A percentile compares a stretch with the other conserved stretches of the same genome.
These are phyloP conservation scores for Acleris laterana DNA, from an alignment of 2,888 invertebrate genomes.

Conservation along the genomic window DNA sequence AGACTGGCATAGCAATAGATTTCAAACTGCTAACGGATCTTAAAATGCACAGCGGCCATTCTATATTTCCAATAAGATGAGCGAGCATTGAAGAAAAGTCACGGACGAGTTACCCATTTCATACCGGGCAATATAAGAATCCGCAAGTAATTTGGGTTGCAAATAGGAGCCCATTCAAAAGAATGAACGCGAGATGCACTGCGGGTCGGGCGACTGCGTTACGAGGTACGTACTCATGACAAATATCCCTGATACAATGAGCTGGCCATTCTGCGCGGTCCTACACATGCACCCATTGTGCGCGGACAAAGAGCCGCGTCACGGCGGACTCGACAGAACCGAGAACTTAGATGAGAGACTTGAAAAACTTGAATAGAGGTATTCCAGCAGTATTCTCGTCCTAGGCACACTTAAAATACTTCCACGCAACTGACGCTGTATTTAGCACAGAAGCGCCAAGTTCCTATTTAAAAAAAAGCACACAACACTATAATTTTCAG, in stretches of 20 bases:
- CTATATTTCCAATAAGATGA: constrained; percentile 10
- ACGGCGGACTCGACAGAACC: constrained; percentile 66
- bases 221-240: constrained; percentile 53
- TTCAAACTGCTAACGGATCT: background rate
- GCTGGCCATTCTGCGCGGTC: constrained; percentile 66
- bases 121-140: constrained; percentile 39
- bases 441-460: constrained; percentile 13
- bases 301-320: constrained; percentile 70
- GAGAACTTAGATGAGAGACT: constrained; percentile 72
- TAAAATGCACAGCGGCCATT: constrained; percentile 6
- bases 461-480: too few relatives aligned
- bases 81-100: constrained; percentile 19
- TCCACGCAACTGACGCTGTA: constrained; percentile 10
- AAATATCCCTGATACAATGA: constrained; percentile 61
- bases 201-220: constrained; percentile 40
- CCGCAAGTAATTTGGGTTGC: constrained; percentile 50
- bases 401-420: constrained; percentile 38
- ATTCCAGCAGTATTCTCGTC: constrained; percentile 64
- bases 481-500: constrained; percentile 6
- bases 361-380: constrained; percentile 75
- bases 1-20: background rate
- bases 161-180: constrained; percentile 47
- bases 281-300: constrained; percentile 76
- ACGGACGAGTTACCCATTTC: constrained; percentile 18
- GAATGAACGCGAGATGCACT: constrained; percentile 54